Base-by-base conservation (phyloP, 1,140 invertebrate genomes). In the Sinella curviseta region DNA sequence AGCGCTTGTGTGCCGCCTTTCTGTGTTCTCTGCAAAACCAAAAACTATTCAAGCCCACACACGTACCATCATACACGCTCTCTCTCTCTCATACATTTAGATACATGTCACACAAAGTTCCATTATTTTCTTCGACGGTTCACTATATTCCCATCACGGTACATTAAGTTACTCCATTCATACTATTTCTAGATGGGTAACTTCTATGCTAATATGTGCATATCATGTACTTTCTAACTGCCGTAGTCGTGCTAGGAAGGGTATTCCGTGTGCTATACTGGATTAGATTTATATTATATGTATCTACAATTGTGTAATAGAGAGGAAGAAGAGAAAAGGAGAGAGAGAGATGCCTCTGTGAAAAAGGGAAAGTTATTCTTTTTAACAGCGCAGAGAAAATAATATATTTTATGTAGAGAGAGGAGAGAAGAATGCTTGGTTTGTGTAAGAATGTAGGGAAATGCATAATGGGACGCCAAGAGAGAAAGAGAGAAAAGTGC, bases 91-190 rank as follows among this genome's bases (percentile, higher is more conserved):
- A 70, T 70, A 70, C 65, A 70, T 70, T 70, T 31, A 70, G 65
- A 70, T 70, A 70, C 65, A 70, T 70, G 65, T 33, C 65, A 70
- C 65, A 70, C 65, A 70, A 70, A 70, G 3, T 70, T 70, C 65
- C 65, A 70, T 70, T 70, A 70, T 70, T 70, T 70, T 70, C 65
- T 70, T 70, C 65, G 30, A 33, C 30, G 31, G 65, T 82, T 76
- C 76, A 75, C 82, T 81, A 75, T 78, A 80, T 80, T 78, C 80
- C 79, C 79, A 82, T 80, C 82, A 82, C 82, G 82, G 48, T 80
- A 80, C 82, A 82, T 82, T 82, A 80, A 78, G 20, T 76, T 67
- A 31, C 74, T 73, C 31, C 30, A 54, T 60, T 70, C 70, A 48
- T 74, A 28, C 77, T 1, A 36, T 70, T 31, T 36, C 76, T 30